Base-by-base conservation (phyloP, 2,797 vertebrate genomes). In the Masticophis lateralis region DNA sequence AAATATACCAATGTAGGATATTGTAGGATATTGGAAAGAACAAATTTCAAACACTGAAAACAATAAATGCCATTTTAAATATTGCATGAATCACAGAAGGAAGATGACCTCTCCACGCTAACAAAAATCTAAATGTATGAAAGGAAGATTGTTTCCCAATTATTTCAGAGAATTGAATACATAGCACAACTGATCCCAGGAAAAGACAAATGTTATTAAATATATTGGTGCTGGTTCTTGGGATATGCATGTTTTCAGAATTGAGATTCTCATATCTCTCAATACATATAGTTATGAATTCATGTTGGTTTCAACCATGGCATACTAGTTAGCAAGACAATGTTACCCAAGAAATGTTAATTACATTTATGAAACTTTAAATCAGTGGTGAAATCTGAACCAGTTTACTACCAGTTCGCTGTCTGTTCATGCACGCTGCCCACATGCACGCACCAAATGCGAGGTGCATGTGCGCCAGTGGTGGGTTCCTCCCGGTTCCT, bases 61-160 rank as follows among this genome's bases (percentile, higher is more conserved):
- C 28, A 88, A 92, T 43, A 12, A 88, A 92, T 61, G 60, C 18
- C 61, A 92, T 92, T 88, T 88, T 47, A 92, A 88, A 88, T 43
- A 43, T 92, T 88, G 25, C 63, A 47, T 20, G 18, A 37, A n/a
- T 5, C 7, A 69, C 4, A 56, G 6, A 28, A n/a, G 32, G 5
- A 69, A 88, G 32, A 57, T 32, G 43, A 22, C 12, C 18, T 88
- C 60, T 47, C 28, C n/a, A 74, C 3, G 0, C 32, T 57, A 20
- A 57, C 57, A 57, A 20, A 57, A 57, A 57, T 57, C 57, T 57
- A 57, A 57, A 57, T 57, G 1, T 57, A 57, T 57, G 5, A 57
- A 57, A n/a, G 51, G 32, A 27, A 92, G 6, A 69, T 43, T 69
- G 32, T 43, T 57, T 27, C 27, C 27, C n/a, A 69, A 13, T 88